phyloP scores from a whole-genome alignment of 2,113 vertebrate species.

The Coryphaenoides rupestris region DNA sequence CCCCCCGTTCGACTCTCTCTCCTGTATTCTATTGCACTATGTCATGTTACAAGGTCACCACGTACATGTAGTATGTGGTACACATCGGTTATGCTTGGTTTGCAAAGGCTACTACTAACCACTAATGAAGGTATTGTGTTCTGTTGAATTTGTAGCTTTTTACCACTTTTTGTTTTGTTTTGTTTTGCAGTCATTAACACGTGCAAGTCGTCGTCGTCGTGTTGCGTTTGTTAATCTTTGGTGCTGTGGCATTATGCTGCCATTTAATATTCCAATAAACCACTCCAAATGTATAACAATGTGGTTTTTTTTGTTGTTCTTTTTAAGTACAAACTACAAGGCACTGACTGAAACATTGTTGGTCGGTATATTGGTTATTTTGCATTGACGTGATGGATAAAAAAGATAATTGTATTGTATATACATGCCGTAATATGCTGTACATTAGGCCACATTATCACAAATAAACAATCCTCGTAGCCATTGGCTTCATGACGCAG shows the following conservation, averaged over 20 bases:
- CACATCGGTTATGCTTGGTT: slow-evolving; percentile 27
- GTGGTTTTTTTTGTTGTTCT: slow-evolving; percentile 12
- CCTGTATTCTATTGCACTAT: slow-evolving; percentile 3
- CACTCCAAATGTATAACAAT: slow-evolving; percentile 36
- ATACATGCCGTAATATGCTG: no score
- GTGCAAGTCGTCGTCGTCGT: slow-evolving; percentile 18
- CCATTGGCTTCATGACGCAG: no score
- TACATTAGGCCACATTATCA: no score
- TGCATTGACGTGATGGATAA: no score
- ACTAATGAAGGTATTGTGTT: slow-evolving; percentile 22
- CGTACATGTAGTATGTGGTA: slow-evolving; percentile 18
- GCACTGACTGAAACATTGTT: no score
- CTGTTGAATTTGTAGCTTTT: slow-evolving; percentile 36
- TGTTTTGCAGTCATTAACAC: slow-evolving; percentile 34
- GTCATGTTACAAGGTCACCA: slow-evolving; percentile 1
- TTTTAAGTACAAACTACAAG: background rate
- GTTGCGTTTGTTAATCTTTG: slow-evolving; percentile 42
- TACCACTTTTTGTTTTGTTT: slow-evolving; percentile 35
- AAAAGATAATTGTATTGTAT: no score
- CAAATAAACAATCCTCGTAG: no score
- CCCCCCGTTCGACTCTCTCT: slow-evolving; percentile 26
- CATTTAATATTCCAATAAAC: slow-evolving; percentile 61
- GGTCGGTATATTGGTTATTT: no score
- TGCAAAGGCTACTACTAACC: slow-evolving; percentile 26
- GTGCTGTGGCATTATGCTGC: slow-evolving; percentile 60